Base-by-base conservation (phyloP, 1,140 invertebrate genomes). In the Ectropis grisescens region DNA sequence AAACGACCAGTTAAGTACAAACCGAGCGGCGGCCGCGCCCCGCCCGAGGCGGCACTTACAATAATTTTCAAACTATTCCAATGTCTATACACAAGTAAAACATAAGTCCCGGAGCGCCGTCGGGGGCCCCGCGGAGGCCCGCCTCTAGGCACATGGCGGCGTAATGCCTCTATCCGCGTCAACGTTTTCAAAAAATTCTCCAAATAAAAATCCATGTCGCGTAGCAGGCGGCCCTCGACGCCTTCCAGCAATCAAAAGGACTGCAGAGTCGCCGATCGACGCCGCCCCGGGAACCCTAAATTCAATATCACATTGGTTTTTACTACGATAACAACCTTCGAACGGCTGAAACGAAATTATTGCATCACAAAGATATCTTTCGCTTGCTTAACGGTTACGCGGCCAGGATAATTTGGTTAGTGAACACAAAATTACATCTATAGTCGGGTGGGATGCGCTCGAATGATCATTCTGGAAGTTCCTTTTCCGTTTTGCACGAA, bases 261-360 rank as follows among this genome's bases (percentile, higher is more conserved):
- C 29, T 22, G 28, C 5, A 9, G 22, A 19, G 16, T 3, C 16
- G 26, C 32, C 11, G 39, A 50, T 50, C 49, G 48, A 58, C 53
- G 35, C 43, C 52, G 58, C 48, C 56, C 55, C 50, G 62, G 61
- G 56, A 16, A 26, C 45, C 41, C 58, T 68, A 62, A 71, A 58
- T 67, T 53, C 60, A 62, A 67, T 74, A 78, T 78, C 72, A 78
- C 72, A 74, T 60, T 68, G 58, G 16, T 19, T 44, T 43, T 59
- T 59, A 65, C 44, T 53, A 19, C 16, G 47, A 51, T 56, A 50
- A 47, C 41, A 52, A 56, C 55, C 52, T 35, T 29, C 50, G 43
- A 43, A 42, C 36, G 50, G 61, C 57, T 51, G 56, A 51, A 48
- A 66, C 57, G 59, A 66, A 60, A 54, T 48, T 66, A 64, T 62